Base-by-base conservation (phyloP, 2,888 invertebrate genomes). In the Eueremaeus valkanovi region DNA sequence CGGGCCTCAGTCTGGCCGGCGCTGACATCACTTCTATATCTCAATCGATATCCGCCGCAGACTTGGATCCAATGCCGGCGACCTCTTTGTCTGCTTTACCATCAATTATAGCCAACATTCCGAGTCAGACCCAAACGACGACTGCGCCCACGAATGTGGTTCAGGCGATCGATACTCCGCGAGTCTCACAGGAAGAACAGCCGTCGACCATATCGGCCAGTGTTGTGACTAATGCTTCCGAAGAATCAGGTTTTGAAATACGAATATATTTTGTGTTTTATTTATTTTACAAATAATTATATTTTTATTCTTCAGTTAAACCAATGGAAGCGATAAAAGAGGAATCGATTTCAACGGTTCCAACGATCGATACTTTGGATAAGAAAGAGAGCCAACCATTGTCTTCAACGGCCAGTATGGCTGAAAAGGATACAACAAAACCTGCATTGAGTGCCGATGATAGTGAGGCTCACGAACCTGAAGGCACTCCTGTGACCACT, bases 151-250 rank as follows among this genome's bases (percentile, higher is more conserved):
- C 75, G 11, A 73, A 51, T 73, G 73, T 73, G 42, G 75, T 75
- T 24, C 73, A 75, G 45, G 40, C 75, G 13, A 45, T 75, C 18
- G 75, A 75, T 27, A 75, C 75, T 63, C 73, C 75, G 1, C 13
- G 45, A 49, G 66, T 73, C 2, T 31, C 73, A 33, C 21, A 40
- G 24, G 40, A 68, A 24, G 68, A 68, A 68, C 40, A 68, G 68
- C 31, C 68, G 1, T 33, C 40, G 13, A 31, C 58, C 24, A 5
- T 61, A 33, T 13, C 61, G 31, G 18, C 61, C 1, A 6, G 31
- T 18, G 16, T 18, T 31, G 13, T 31, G 3, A 2, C 61, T 18
- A 24, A 21, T 3, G 18, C n/a, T 27, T 6, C 16, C 6, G 3
- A 61, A 6, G 61, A 61, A 31, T 61, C 31, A 61, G 55, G 55